A percentile compares a stretch with the other conserved stretches of the same genome.
phyloP scores from a whole-genome alignment of 1,140 invertebrate genomes.

The Drosophila lini region DNA sequence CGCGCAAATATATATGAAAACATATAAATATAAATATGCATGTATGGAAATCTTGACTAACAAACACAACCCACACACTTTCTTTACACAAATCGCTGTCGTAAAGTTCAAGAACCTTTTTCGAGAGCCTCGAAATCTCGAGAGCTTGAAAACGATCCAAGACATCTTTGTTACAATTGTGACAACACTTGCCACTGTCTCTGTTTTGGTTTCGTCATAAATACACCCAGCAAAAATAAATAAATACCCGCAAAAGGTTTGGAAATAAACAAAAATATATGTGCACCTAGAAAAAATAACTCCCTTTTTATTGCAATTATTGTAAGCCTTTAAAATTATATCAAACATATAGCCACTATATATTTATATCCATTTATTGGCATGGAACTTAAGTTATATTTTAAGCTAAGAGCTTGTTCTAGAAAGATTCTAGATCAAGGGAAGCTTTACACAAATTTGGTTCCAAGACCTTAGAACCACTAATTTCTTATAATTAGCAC shows the following conservation, averaged over 20 bases:
- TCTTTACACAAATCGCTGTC: slow-evolving; percentile 50
- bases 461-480: background rate
- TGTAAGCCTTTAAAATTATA: background rate
- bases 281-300: background rate
- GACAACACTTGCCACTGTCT: slow-evolving; percentile 56
- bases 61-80: slow-evolving; percentile 60
- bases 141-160: slow-evolving; percentile 53
- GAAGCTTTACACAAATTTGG: background rate
- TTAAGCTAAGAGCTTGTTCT: background rate
- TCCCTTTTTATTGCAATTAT: too few relatives aligned
- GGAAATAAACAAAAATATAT: background rate
- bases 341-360: background rate
- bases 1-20: slow-evolving; percentile 13
- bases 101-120: slow-evolving; percentile 78
- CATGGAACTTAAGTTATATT: background rate
- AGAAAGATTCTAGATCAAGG: background rate
- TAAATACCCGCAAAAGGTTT: background rate
- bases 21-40: slow-evolving; percentile 40
- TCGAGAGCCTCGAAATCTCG: slow-evolving; percentile 41
- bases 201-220: slow-evolving; percentile 30
- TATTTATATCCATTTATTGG: too few relatives aligned
- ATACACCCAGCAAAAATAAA: slow-evolving; percentile 9
- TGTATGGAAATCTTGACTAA: slow-evolving; percentile 28
- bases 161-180: slow-evolving; percentile 72
- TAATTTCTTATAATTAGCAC: background rate